Base-by-base conservation (phyloP, 2,888 invertebrate species). In the Agonopterix arenella region DNA sequence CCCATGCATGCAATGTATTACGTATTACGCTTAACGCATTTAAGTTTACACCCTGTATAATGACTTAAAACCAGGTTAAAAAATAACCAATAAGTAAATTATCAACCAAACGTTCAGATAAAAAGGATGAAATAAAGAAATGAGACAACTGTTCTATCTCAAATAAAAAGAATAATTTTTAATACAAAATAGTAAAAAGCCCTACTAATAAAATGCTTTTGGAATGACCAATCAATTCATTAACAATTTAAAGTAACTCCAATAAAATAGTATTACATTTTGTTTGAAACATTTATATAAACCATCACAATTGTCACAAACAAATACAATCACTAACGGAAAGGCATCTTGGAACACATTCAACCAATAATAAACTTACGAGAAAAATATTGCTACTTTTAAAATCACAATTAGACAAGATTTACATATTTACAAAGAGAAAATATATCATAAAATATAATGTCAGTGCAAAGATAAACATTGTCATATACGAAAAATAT, bases 361-460 rank as follows among this genome's bases (percentile, higher is more conserved):
- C 11, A 48, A 53, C 38, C 9, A 18, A 53, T 50, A 51, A 50
- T 49, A 52, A 49, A 43, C 49, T 42, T 45, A 44, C 28, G 11
- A 45, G 48, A 60, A 63, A 51, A 57, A 64, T 64, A 64, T 60
- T 60, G 61, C 66, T 68, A 70, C 5, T 66, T 70, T 68, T 60
- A 62, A 72, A 71, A 76, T 77, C 72, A 75, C 73, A 66, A 67
- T 43, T 11, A 71, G 64, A 73, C 60, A 71, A 71, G 69, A 76
- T 72, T 76, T 81, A 81, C 80, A 81, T 81, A 80, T 82, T 75
- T 80, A 83, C 80, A 80, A 54, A 61, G 62, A 52, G 52, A 44
- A 66, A 70, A 70, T 65, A 66, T 61, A 62, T 69, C 66, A 65
- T 71, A 73, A 71, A 68, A 72, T 74, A 76, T 68, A 62, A 62